Percentiles rank a stretch among this genome's conserved stretches.
Evolutionary conservation across 2,888 invertebrate genomes (phyloP).

Genomic region (Philereme vetulata): DNA sequence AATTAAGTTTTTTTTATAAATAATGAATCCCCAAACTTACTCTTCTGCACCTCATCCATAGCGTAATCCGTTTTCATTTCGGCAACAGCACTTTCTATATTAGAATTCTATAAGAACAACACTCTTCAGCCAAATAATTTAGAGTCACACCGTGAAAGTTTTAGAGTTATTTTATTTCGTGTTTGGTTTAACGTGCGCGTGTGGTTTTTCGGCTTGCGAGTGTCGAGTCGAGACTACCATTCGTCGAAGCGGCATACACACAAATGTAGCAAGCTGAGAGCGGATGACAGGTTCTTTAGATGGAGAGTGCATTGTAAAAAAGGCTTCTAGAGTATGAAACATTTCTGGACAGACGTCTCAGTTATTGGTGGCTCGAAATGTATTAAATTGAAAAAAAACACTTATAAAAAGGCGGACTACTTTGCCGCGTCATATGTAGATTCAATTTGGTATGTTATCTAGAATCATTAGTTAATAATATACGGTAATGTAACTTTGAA

Average conservation of each 20-base stretch:
- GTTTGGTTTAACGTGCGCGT: slow-evolving; percentile 35
- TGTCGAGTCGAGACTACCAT: slow-evolving; percentile 61
- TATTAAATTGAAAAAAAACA: too few species aligned
- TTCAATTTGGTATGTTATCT: too few species aligned
- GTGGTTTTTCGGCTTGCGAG: slow-evolving; percentile 34
- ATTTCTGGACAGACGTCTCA: slow-evolving; percentile 2
- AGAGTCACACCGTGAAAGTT: slow-evolving; percentile 56
- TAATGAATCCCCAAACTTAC: slow-evolving; percentile 58
- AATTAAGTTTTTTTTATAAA: neutral
- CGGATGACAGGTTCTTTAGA: slow-evolving; percentile 56
- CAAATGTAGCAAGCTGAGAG: slow-evolving; percentile 57
- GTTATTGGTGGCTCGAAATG: too few species aligned
- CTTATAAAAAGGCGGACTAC: too few species aligned
- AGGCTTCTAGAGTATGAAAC: slow-evolving; percentile 10
- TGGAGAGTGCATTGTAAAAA: slow-evolving; percentile 52
- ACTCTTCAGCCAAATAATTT: slow-evolving; percentile 51
- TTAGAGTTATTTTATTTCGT: slow-evolving; percentile 15
- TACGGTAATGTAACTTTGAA: too few species aligned
- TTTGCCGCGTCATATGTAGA: too few species aligned
- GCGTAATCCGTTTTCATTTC: slow-evolving; percentile 83
- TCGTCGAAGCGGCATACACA: slow-evolving; percentile 64
- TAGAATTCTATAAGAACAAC: slow-evolving; percentile 53
- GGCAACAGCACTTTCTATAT: slow-evolving; percentile 65
- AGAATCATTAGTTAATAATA: too few species aligned
- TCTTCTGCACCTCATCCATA: slow-evolving; percentile 81